These are phyloP conservation scores for Lutjanus campechanus DNA, from an alignment of 2,797 vertebrate species.

Conservation along the genomic window DNA sequence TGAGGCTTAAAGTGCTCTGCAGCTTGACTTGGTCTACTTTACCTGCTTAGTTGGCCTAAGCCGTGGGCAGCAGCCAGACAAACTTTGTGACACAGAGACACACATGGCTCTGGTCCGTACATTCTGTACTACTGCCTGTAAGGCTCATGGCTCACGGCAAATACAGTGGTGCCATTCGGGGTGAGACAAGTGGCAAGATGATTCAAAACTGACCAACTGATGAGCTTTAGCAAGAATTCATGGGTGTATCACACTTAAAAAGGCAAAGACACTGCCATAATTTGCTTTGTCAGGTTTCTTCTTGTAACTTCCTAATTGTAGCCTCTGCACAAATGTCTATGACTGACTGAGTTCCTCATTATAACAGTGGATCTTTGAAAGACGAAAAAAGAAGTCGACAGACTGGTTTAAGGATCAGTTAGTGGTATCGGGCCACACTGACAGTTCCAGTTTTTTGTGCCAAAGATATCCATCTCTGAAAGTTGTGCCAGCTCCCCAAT, in stretches of 20 bases:
- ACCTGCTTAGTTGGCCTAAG: slow-evolving; percentile 79
- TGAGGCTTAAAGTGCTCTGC: slow-evolving; percentile 63
- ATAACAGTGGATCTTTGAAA: not conserved
- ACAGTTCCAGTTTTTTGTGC: not conserved
- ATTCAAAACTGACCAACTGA: not conserved
- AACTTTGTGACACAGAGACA: slow-evolving; percentile 52
- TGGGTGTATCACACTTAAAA: not conserved
- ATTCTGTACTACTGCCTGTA: slow-evolving; percentile 17
- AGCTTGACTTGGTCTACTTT: slow-evolving; percentile 78
- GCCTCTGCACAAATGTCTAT: slow-evolving; percentile 7
- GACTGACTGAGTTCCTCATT: not conserved
- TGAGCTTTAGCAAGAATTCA: not conserved
- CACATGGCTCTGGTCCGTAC: slow-evolving; percentile 34
- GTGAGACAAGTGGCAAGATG: not conserved
- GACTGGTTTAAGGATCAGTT: not conserved
- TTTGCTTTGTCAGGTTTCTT: not conserved
- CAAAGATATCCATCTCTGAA: slow-evolving; percentile 1
- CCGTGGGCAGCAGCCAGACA: slow-evolving; percentile 34
- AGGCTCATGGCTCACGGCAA: not conserved
- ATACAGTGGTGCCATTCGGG: not conserved
- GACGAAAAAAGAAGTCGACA: slow-evolving; percentile 7
- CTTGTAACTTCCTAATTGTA: slow-evolving; percentile 5
- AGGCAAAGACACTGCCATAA: too few species aligned
- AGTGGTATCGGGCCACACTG: not conserved
- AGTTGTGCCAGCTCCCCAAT: not conserved